Base-by-base conservation (phyloP, 2,797 vertebrate genomes). In the Mareca strepera region DNA sequence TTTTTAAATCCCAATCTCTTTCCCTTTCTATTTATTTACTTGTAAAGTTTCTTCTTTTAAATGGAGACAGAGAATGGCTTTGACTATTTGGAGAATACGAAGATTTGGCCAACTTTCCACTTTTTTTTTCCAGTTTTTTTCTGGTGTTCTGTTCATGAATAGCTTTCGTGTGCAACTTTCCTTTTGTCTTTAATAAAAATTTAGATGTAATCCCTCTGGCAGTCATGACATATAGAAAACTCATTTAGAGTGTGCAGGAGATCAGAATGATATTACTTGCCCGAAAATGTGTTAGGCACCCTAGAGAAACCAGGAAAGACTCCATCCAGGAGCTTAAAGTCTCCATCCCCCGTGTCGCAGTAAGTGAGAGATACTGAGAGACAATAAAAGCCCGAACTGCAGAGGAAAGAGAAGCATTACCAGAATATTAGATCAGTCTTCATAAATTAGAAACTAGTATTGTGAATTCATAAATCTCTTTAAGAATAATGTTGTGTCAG, bases 381-480 rank as follows among this genome's bases (percentile, higher is more conserved):
- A 90, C 68, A 85, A 31, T 82, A 48, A 69, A 90, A 86, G 63
- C 55, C 56, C 37, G 83, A 92, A 80, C 63, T 94, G 77, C 75
- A 90, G 86, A 55, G 63, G 59, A 79, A 88, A 79, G 59, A 68
- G 80, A 74, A 92, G n/a, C 86, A 72, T 69, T 93, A 50, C 64
- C 67, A 87, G 91, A 94, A 93, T 96, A 89, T 93, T 92, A 92
- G 52, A 92, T 93, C 90, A 90, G 77, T 52, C 82, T 85, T 95
- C 90, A 85, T 94, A 94, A 92, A 96, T 94, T 92, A 86, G 93
- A 94, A 94, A 95, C 90, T 67, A 68, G 48, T 84, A 74, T 80
- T 92, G 83, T 87, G 89, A 93, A 86, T 89, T 94, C 78, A 26
- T 87, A 93, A 79, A 91, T 95, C 52, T 89, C 39, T 78, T 78